Evolutionary conservation across 2,888 invertebrate genomes (phyloP), one percentile per base, ranked within the genome.

Genomic region (Hololepta plana): DNA sequence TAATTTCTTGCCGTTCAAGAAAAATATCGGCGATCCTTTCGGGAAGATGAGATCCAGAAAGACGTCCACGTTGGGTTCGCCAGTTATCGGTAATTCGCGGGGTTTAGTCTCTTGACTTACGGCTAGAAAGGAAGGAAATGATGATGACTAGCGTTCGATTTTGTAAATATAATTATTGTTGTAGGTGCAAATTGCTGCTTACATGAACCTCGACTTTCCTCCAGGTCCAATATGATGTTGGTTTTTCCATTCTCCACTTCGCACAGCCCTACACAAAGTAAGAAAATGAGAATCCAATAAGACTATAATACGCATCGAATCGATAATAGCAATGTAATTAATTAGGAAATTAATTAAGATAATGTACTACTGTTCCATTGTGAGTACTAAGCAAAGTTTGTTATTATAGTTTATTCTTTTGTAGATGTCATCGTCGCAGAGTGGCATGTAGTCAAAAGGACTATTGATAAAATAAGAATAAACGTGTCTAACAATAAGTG

Each of bases 211-310:
- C 74, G 64, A 51, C 87, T 87, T 54, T 88, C 88, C 53, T 84
- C 81, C 38, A 87, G 84, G 49, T 87, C 87, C 39, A 88, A 62
- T 44, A 88, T 85, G 36, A 87, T 84, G 49, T 82, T 87, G 16
- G 82, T 77, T 46, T 82, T 77, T 17, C 82, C 81, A 30, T 73
- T 79, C 60, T 84, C 81, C 43, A 84, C 79, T 53, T 85, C 84
- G 57, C 87, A 88, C 31, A 69, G 46, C 34, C 66, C 71, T 72
- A 55, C 24, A 49, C 47, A 34, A 36, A 27, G 40, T 36, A 31
- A 31, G 15, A 4, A 12, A 5, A 15, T 9, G n/a, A 24, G n/a
- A n/a, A n/a, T n/a, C n/a, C n/a, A n/a, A n/a, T n/a, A n/a, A n/a
- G n/a, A n/a, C n/a, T n/a, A n/a, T n/a, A n/a, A n/a, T n/a, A n/a